Evolutionary conservation across 2,888 invertebrate species (phyloP), one percentile per base, ranked within the genome.

Genomic region (Lochmaea crataegi): DNA sequence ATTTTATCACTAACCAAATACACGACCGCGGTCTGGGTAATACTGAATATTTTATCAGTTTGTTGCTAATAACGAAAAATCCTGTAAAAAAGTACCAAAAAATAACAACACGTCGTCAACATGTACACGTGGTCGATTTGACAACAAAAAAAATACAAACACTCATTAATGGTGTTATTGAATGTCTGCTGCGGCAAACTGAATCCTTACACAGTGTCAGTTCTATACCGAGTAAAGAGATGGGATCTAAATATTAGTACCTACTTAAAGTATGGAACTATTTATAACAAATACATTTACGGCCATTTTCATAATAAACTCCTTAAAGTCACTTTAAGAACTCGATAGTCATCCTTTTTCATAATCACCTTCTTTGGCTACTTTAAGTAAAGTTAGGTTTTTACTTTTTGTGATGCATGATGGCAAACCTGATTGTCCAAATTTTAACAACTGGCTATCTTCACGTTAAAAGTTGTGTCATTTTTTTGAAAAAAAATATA

Each of bases 91-190:
- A 16, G 14, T 32, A 32, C 26, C 26, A 61, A 16, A 18, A 18
- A 14, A n/a, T n/a, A 61, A 61, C 6, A 41, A 42, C 58, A 58
- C 38, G 32, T 10, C 61, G 38, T 61, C 61, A 41, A 61, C 41
- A 56, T 53, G 53, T 64, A 64, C 69, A 70, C 69, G 69, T 70
- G 69, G 63, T 64, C 18, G 16, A 64, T 61, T 68, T 68, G 53
- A 64, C 63, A 64, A 64, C 63, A 70, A 70, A 70, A 69, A 68
- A 48, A 53, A 53, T n/a, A 53, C 11, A 67, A 56, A 70, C 16
- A 18, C 32, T 38, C 51, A 48, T 16, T 60, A n/a, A n/a, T n/a
- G 45, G 32, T 26, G 64, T 41, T 68, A 64, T 64, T 64, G 42
- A 16, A 42, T 41, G 69, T 63, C 69, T 70, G 69, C 12, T 56